Evolutionary conservation across 2,888 invertebrate genomes (phyloP).

Genomic region (Thalpophila matura): DNA sequence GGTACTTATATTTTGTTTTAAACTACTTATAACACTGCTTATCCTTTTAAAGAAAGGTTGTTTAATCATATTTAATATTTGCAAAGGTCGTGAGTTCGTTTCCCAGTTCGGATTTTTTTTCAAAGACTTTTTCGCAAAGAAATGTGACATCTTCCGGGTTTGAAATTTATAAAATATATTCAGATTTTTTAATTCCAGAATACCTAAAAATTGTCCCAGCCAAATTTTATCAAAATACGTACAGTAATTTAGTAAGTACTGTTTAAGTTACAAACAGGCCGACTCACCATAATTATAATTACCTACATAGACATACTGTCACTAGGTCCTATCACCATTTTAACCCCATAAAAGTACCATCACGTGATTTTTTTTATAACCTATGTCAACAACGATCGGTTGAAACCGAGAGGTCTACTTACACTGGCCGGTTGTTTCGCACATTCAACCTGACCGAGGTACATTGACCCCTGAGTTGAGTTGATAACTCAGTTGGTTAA

Average conservation of each 20-base stretch:
- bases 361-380: slow-evolving; percentile 20
- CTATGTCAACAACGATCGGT: slow-evolving; percentile 32
- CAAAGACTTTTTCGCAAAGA: neutral
- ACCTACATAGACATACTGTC: neutral
- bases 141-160: no score
- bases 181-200: no score
- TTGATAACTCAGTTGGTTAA: slow-evolving; percentile 26
- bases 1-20: slow-evolving; percentile 22
- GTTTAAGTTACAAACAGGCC: neutral
- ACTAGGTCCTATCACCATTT: neutral
- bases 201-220: neutral
- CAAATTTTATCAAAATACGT: neutral
- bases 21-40: slow-evolving; percentile 18
- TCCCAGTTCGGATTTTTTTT: neutral
- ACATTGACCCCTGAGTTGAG: slow-evolving; percentile 23
- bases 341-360: neutral
- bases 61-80: neutral
- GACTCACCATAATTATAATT: slow-evolving; percentile 7
- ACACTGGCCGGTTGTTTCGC: slow-evolving; percentile 25
- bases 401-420: slow-evolving; percentile 12
- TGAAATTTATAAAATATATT: no score
- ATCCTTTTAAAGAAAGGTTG: neutral
- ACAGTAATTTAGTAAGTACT: neutral
- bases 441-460: slow-evolving; percentile 23
- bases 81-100: neutral